These are phyloP conservation scores for Scolopax bukidnonensis DNA, from an alignment of 2,797 vertebrate species.

Conservation along the genomic window DNA sequence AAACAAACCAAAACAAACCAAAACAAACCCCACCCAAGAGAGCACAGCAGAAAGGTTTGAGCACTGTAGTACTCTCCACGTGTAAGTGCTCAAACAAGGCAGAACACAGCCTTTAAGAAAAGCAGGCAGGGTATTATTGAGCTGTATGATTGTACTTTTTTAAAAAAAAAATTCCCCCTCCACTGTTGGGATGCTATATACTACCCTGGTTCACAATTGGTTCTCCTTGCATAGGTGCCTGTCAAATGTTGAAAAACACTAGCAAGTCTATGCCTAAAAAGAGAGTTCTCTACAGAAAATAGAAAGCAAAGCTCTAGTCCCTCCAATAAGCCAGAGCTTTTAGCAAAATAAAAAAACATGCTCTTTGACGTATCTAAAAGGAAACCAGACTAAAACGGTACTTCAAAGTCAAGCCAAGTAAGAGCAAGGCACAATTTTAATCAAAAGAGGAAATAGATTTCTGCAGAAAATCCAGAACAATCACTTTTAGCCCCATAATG, in stretches of 20 bases:
- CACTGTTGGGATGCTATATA: neutral
- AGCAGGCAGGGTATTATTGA: fast-evolving
- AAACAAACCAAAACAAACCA: too few relatives aligned
- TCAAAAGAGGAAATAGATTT: neutral
- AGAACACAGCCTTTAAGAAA: neutral
- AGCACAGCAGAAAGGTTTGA: neutral
- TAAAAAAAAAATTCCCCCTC: fast-evolving
- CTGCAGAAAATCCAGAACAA: neutral
- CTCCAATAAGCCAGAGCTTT: neutral
- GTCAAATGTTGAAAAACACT: neutral
- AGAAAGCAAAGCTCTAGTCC: neutral
- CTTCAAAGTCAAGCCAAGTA: neutral
- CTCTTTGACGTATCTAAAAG: neutral
- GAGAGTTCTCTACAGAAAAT: neutral
- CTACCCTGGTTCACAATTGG: neutral
- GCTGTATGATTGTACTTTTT: neutral
- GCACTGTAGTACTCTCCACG: fast-evolving
- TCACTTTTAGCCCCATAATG: neutral
- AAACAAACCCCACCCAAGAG: too few relatives aligned
- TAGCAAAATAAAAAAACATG: neutral
- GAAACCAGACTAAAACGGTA: neutral
- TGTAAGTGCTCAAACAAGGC: neutral
- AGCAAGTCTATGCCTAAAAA: neutral
- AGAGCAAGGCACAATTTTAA: neutral
- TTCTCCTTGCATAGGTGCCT: neutral